These are phyloP conservation scores for Pangasius mekongensis DNA, from an alignment of 2,797 vertebrate genomes.

Conservation along the genomic window DNA sequence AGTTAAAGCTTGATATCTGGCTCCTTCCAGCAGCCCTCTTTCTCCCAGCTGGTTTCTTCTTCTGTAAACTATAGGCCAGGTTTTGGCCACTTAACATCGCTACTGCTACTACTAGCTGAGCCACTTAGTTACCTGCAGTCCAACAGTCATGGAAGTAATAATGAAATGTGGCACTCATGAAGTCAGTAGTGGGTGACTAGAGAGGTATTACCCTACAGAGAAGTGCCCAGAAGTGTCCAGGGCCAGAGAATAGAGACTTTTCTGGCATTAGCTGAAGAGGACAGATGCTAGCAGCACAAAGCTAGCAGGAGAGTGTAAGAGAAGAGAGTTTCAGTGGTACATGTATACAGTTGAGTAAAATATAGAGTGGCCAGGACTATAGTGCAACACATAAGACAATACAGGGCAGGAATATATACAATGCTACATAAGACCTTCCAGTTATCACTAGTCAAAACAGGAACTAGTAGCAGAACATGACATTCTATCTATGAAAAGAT, in stretches of 20 bases:
- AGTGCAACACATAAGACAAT: background rate
- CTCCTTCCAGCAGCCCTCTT: conserved; percentile 44
- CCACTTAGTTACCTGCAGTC: conserved; percentile 23
- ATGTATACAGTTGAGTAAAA: background rate
- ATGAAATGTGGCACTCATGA: conserved; percentile 14
- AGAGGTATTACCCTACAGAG: conserved; percentile 9
- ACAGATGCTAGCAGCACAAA: background rate
- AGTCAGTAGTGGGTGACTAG: conserved; percentile 18
- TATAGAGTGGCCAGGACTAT: background rate
- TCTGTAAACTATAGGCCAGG: conserved; percentile 44
- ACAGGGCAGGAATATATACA: background rate
- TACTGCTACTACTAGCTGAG: conserved; percentile 12
- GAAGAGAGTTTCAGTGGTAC: background rate
- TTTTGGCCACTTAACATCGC: conserved; percentile 27
- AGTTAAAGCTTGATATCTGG: conserved; percentile 53
- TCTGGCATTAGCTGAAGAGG: background rate
- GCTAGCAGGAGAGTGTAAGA: background rate
- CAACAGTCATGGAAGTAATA: conserved; percentile 24
- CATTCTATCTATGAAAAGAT: background rate
- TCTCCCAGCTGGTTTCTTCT: conserved; percentile 30
- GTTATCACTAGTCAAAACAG: background rate
- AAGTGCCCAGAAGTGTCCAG: conserved; percentile 19
- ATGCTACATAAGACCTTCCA: background rate
- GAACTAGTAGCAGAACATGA: background rate
- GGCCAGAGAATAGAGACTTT: conserved; percentile 17